Conservation (phyloP, 2,888 invertebrate genomes). For the Drosophila testacea region DNA sequence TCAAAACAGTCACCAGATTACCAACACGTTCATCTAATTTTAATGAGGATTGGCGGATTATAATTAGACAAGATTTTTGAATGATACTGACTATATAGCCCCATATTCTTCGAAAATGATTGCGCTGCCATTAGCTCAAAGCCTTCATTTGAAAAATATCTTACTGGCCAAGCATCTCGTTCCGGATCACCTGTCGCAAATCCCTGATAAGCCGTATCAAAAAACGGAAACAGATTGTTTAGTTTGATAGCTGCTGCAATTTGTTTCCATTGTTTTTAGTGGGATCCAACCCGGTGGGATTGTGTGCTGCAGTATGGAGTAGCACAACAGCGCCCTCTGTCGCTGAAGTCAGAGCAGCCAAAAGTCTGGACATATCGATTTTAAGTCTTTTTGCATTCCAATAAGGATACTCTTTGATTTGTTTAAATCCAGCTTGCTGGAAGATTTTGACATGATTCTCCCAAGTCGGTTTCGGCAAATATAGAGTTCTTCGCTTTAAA, state of each 20-base stretch:
- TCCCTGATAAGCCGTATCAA: constrained; percentile 96
- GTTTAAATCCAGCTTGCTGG: constrained; percentile 91
- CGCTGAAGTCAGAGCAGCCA: constrained; percentile 90
- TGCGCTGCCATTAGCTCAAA: constrained; percentile 96
- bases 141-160: constrained; percentile 93
- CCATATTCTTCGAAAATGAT: constrained; percentile 99
- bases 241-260: constrained; percentile 93
- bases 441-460: constrained; percentile 95
- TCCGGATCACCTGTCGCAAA: constrained; percentile 97
- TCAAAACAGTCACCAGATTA: constrained; percentile 92
- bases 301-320: constrained; percentile 40
- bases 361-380: constrained; percentile 82
- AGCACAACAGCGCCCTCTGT: constrained; percentile 93
- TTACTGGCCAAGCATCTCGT: constrained; percentile 94
- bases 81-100: constrained; percentile 93
- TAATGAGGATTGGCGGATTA: background rate
- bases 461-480: constrained; percentile 96
- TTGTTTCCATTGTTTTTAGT: constrained; percentile 90
- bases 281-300: constrained; percentile 46
- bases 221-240: constrained; percentile 93
- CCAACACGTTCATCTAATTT: constrained; percentile 94
- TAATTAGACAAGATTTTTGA: background rate
- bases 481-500: constrained; percentile 89
- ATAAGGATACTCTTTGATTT: constrained; percentile 93
- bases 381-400: constrained; percentile 87